Conservation (phyloP, 2,797 vertebrate species). For the Siniperca scherzeri region DNA sequence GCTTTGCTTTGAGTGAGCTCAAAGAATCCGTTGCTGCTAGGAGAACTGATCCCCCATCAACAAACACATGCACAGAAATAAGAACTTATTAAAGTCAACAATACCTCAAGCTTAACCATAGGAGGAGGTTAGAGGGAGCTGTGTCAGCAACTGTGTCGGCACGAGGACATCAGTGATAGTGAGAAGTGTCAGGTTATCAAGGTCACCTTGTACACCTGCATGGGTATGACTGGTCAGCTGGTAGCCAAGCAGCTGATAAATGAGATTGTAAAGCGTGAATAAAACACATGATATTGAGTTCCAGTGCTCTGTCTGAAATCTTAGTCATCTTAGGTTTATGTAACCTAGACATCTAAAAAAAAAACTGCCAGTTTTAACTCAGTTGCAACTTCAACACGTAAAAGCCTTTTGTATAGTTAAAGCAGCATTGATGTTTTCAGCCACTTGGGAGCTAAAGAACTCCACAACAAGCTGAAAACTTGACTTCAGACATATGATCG, state of each 20-base stretch:
- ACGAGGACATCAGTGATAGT: neutral
- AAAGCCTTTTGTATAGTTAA: neutral
- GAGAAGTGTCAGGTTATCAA: neutral
- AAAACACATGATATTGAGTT: neutral
- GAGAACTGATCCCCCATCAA: constrained; percentile 56
- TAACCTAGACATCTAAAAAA: neutral
- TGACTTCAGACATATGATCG: neutral
- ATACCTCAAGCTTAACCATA: neutral
- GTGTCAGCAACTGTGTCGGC: neutral
- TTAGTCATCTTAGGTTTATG: neutral
- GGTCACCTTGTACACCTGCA: neutral
- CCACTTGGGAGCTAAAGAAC: neutral
- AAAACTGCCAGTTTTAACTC: neutral
- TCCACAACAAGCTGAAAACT: neutral
- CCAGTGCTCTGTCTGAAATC: neutral
- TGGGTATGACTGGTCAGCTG: neutral
- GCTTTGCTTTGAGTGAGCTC: constrained; percentile 23
- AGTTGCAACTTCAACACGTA: neutral
- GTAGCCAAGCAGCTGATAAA: neutral
- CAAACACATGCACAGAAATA: constrained; percentile 44
- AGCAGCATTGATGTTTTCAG: neutral
- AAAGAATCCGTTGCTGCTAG: constrained; percentile 39
- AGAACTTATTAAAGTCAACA: constrained; percentile 48
- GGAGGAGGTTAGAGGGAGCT: constrained; percentile 25
- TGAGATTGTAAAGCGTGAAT: neutral